These are phyloP conservation scores for Rhagonycha lutea DNA, from an alignment of 2,888 invertebrate species.

Conservation along the genomic window DNA sequence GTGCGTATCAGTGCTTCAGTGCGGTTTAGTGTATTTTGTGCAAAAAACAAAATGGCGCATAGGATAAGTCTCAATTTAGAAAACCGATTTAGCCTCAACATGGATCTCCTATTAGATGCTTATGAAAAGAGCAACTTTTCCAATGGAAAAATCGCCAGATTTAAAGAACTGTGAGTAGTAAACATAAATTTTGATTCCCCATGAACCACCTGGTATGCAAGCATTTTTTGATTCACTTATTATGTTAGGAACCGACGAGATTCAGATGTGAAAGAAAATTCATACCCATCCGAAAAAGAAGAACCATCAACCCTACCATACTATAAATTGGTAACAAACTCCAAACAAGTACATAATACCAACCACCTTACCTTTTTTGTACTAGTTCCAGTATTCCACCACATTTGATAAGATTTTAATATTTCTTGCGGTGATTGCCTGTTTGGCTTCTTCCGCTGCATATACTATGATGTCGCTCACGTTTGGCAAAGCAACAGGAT, in stretches of 20 bases:
- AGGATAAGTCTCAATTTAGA: neutral
- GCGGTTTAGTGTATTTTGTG: neutral
- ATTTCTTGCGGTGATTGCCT: slow-evolving; percentile 60
- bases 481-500: slow-evolving; percentile 66
- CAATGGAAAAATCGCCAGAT: neutral
- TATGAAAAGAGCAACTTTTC: neutral
- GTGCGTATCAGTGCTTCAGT: neutral
- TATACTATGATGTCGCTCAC: slow-evolving; percentile 71
- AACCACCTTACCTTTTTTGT: neutral
- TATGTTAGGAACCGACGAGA: neutral
- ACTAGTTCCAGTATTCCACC: slow-evolving; percentile 70
- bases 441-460: slow-evolving; percentile 63
- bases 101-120: neutral
- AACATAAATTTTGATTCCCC: no score
- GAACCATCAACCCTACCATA: neutral
- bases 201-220: no score
- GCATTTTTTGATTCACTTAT: neutral
- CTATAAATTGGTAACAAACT: neutral
- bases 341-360: neutral
- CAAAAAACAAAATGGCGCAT: neutral
- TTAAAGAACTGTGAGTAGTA: neutral
- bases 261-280: neutral
- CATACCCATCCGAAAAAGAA: neutral
- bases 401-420: slow-evolving; percentile 62
- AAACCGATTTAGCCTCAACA: neutral